These are phyloP conservation scores for Centropus bengalensis DNA, from an alignment of 2,113 vertebrate genomes.

Conservation along the genomic window DNA sequence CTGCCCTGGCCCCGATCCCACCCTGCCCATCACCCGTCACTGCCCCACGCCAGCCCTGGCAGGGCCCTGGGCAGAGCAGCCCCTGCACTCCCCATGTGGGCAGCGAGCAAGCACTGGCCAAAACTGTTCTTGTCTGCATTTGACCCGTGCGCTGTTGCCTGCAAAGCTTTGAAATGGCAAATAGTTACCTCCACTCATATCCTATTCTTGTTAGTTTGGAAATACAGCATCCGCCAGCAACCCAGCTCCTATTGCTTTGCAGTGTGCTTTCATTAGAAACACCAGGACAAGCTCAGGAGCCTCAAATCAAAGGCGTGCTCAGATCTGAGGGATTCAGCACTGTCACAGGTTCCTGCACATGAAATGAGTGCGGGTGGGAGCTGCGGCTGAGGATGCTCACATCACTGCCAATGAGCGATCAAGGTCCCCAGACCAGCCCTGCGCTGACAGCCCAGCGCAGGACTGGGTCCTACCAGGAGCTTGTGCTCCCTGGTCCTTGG, in stretches of 20 bases:
- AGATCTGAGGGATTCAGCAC: neutral
- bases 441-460: accelerated
- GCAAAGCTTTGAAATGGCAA: neutral
- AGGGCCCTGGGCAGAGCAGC: neutral
- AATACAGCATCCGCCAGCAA: neutral
- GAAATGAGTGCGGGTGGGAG: accelerated
- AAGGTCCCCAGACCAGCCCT: neutral
- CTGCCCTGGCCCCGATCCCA: neutral
- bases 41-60: accelerated
- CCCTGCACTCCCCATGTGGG: accelerated
- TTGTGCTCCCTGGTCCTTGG: no score
- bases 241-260: neutral
- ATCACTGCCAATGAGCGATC: accelerated
- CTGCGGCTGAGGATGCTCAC: neutral
- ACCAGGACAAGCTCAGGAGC: neutral
- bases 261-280: neutral
- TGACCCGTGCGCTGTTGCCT: neutral
- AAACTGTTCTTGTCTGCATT: neutral
- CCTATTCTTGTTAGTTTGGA: neutral
- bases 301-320: neutral
- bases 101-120: neutral
- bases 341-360: neutral
- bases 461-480: accelerated
- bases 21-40: no score
- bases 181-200: neutral